phyloP scores from a whole-genome alignment of 2,888 invertebrate genomes.

The Macrosoma leucophasiata region DNA sequence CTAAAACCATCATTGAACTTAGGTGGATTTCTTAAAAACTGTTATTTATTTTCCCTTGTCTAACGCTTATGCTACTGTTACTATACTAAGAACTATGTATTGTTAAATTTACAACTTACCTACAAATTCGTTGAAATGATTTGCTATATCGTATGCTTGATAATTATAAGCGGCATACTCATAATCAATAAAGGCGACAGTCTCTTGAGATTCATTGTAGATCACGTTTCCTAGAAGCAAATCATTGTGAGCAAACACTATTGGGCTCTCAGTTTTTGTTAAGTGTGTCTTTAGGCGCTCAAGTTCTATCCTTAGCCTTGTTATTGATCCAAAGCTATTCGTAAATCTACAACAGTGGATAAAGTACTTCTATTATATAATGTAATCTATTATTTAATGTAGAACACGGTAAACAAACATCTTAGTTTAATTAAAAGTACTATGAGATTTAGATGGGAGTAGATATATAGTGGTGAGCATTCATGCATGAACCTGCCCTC shows the following conservation, averaged over 20 bases:
- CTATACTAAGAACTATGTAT: too few relatives aligned
- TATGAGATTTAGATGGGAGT: too few relatives aligned
- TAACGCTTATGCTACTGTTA: too few relatives aligned
- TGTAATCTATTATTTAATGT: too few relatives aligned
- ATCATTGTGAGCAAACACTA: constrained; percentile 98
- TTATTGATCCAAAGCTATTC: constrained; percentile 79
- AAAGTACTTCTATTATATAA: too few relatives aligned
- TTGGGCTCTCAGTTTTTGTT: constrained; percentile 79
- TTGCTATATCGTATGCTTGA: constrained; percentile 97
- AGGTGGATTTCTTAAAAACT: too few relatives aligned
- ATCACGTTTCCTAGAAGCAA: constrained; percentile 95
- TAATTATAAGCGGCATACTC: constrained; percentile 97
- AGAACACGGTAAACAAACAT: too few relatives aligned
- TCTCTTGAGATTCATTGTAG: constrained; percentile 80
- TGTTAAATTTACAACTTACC: constrained; percentile 76
- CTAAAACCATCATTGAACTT: neutral
- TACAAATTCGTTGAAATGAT: constrained; percentile 98
- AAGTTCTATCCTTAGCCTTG: constrained; percentile 82
- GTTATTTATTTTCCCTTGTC: too few relatives aligned
- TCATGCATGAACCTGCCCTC: too few relatives aligned
- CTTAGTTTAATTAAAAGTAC: too few relatives aligned
- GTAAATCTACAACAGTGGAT: constrained; percentile 77
- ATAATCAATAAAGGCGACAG: constrained; percentile 95
- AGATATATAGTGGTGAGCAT: too few relatives aligned
- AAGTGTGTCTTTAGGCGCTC: constrained; percentile 78